phyloP scores from a whole-genome alignment of 1,140 invertebrate genomes.

The Penaeus vannamei region DNA sequence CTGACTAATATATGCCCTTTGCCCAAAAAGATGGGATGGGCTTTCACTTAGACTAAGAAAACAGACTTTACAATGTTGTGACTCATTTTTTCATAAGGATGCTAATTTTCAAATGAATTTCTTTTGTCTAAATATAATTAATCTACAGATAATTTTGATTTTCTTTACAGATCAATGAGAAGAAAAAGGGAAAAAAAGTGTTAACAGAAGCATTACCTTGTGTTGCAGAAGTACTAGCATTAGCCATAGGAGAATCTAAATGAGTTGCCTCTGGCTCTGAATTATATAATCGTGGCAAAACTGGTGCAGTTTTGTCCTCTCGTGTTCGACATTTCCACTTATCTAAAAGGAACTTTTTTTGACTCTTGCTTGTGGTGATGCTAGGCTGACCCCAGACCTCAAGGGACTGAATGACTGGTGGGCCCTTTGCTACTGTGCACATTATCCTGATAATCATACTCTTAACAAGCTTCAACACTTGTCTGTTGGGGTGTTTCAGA shows the following conservation, averaged over 20 bases:
- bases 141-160: too few species aligned
- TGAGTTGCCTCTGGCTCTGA: slow-evolving; percentile 34
- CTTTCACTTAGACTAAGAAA: too few species aligned
- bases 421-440: slow-evolving; percentile 38
- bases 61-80: too few species aligned
- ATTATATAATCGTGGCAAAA: slow-evolving; percentile 46
- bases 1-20: too few species aligned
- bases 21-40: too few species aligned
- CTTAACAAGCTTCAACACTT: slow-evolving; percentile 41
- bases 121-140: too few species aligned
- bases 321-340: slow-evolving; percentile 13
- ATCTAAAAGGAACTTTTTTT: slow-evolving; percentile 33
- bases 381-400: slow-evolving; percentile 60
- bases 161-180: too few species aligned
- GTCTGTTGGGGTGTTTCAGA: slow-evolving; percentile 48
- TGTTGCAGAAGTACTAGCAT: not conserved
- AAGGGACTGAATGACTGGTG: slow-evolving; percentile 39
- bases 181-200: not conserved
- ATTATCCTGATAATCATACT: slow-evolving; percentile 42
- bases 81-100: too few species aligned
- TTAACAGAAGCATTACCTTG: slow-evolving; percentile 19
- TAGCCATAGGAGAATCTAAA: not conserved
- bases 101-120: too few species aligned
- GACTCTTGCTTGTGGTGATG: slow-evolving; percentile 34
- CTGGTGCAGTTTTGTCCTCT: not conserved